Conservation (phyloP, 2,888 invertebrate genomes). For the Pyrrhosoma nymphula region DNA sequence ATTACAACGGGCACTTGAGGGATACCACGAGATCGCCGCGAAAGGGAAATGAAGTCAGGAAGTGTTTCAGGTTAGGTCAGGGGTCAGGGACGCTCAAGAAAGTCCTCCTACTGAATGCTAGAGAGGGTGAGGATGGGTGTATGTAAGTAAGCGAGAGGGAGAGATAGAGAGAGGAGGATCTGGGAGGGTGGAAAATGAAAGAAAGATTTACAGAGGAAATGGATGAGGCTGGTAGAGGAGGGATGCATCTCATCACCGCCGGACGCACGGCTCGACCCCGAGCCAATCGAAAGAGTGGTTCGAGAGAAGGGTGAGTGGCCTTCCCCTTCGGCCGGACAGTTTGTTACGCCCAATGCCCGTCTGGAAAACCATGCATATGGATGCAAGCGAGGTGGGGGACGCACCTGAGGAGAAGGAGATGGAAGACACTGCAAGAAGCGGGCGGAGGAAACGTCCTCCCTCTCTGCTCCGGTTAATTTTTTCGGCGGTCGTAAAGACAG, state of each 20-base stretch:
- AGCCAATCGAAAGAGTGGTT: conserved; percentile 10
- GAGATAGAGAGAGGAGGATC: neutral
- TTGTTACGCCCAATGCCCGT: neutral
- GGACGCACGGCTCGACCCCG: neutral
- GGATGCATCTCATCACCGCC: neutral
- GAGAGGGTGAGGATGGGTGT: too few relatives aligned
- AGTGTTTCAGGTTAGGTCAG: neutral
- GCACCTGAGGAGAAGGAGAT: neutral
- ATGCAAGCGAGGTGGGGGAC: neutral
- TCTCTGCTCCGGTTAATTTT: neutral
- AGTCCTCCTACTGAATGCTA: too few relatives aligned
- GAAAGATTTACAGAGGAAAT: neutral
- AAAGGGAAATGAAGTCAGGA: neutral
- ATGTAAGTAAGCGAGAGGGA: neutral
- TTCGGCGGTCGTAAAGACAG: neutral
- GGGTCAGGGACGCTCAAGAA: neutral
- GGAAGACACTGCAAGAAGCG: neutral
- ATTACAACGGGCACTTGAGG: too few relatives aligned
- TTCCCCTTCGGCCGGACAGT: neutral
- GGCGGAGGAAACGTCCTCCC: neutral
- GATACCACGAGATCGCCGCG: too few relatives aligned
- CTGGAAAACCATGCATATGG: neutral
- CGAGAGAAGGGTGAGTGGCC: neutral
- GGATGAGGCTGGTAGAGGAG: neutral
- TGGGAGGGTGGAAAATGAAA: neutral